Conservation (phyloP, 1,140 invertebrate genomes). For the Lepeophtheirus salmonis region DNA sequence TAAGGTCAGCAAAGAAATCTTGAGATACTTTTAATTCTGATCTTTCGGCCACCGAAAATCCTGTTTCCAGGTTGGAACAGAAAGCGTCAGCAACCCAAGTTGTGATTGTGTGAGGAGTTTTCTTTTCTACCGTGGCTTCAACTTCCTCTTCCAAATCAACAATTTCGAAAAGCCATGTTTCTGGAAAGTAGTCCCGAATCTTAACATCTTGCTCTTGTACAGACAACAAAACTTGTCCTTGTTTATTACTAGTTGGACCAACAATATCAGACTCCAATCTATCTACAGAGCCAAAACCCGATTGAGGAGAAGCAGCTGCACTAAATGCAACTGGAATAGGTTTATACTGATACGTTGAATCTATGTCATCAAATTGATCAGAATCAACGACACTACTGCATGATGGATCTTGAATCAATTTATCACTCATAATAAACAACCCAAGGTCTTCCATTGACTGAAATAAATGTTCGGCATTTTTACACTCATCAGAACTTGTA, state of each 20-base stretch:
- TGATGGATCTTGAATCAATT: background rate
- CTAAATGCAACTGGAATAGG: background rate
- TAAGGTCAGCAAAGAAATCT: conserved; percentile 49
- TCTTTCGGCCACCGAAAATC: conserved; percentile 39
- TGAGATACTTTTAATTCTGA: conserved; percentile 42
- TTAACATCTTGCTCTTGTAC: conserved; percentile 21
- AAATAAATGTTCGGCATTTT: background rate
- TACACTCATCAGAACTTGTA: background rate
- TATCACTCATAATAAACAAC: conserved; percentile 14
- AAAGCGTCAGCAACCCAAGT: conserved; percentile 48
- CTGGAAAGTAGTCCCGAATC: conserved; percentile 41
- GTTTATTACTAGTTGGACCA: background rate
- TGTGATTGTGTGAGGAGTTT: conserved; percentile 49
- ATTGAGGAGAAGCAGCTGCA: background rate
- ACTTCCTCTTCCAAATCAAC: conserved; percentile 34
- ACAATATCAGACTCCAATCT: background rate
- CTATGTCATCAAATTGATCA: conserved; percentile 19
- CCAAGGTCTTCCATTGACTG: conserved; percentile 15
- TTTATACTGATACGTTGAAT: background rate
- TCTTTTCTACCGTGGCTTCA: conserved; percentile 30
- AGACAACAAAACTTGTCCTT: background rate
- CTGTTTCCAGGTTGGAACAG: conserved; percentile 40
- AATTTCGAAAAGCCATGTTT: conserved; percentile 47
- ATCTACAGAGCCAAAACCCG: background rate
- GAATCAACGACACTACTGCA: conserved; percentile 14